These are phyloP conservation scores for Mesochorus sp. DNA, from an alignment of 2,888 invertebrate species.

Conservation along the genomic window DNA sequence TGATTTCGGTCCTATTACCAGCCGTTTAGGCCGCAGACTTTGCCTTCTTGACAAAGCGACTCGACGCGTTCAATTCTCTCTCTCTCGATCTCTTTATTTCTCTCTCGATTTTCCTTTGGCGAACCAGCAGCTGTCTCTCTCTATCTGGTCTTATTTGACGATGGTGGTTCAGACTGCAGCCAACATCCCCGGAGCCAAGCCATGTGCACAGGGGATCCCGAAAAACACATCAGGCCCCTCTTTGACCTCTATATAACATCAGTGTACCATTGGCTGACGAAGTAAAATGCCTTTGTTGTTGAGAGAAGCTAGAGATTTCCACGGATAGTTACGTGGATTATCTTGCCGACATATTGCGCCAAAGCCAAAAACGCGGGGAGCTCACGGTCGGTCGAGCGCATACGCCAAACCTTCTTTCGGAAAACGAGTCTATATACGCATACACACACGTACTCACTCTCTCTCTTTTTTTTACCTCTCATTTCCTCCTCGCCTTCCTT, in stretches of 20 bases:
- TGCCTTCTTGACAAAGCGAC: constrained; percentile 82
- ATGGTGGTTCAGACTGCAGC: constrained; percentile 28
- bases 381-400: constrained; percentile 71
- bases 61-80: constrained; percentile 71
- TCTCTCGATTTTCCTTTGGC: constrained; percentile 3
- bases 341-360: constrained; percentile 78
- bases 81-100: constrained; percentile 56
- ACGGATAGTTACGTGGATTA: constrained; percentile 79
- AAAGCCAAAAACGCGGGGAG: constrained; percentile 73
- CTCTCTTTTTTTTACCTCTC: constrained; percentile 28
- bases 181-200: constrained; percentile 27
- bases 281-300: constrained; percentile 60
- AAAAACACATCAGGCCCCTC: constrained; percentile 55
- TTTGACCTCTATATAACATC: constrained; percentile 41
- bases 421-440: constrained; percentile 57
- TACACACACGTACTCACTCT: constrained; percentile 22
- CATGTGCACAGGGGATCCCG: constrained; percentile 43
- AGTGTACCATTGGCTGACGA: constrained; percentile 21
- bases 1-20: constrained; percentile 78
- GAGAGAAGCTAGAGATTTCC: constrained; percentile 55
- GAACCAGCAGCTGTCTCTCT: background rate
- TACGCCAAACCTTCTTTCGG: constrained; percentile 62
- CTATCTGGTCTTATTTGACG: too few species aligned
- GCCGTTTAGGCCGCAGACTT: constrained; percentile 77
- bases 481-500: constrained; percentile 23